Evolutionary conservation across 2,113 vertebrate species (phyloP), one percentile per base, ranked within the genome.

Genomic region (Solea solea): DNA sequence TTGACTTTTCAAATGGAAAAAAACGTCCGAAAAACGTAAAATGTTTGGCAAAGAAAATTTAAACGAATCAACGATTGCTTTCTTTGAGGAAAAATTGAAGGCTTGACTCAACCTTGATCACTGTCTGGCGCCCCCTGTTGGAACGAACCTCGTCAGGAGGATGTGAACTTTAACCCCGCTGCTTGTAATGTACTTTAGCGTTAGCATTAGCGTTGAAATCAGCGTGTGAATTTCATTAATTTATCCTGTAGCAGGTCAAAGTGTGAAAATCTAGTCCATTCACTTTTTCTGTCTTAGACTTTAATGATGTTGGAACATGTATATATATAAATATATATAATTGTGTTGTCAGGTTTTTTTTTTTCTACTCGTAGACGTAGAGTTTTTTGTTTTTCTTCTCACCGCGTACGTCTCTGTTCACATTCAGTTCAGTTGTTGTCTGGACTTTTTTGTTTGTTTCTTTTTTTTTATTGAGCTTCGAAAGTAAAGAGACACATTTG

Each of bases 161-260:
- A 34, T 4, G 65, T 67, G 53, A 64, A 59, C 27, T 14, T 41
- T 12, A n/a, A 42, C 62, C 45, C 44, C 53, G 65, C 28, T 41
- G 61, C 48, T 16, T 41, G 39, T 45, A 39, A 61, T 63, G 53
- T 75, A 44, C 61, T 69, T 69, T 50, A 62, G 59, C 49, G 0
- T 64, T 74, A 74, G 66, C 5, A 50, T 79, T 85, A 87, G 77
- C 74, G 39, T 60, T 67, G 1, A 66, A 84, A 74, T 75, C 72
- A 71, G 42, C 21, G 40, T 73, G 71, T 77, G 49, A 85, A 67
- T 77, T 74, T 68, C 51, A 80, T 84, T 89, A 70, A 88, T 88
- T 83, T 86, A 86, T 92, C 78, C 67, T 48, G 61, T 70, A 85
- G 81, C 67, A 40, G 72, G 84, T 81, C 74, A 73, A 72, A 84